These are phyloP conservation scores for Orycteropus afer DNA, from an alignment of 2,113 vertebrate species.

Conservation along the genomic window DNA sequence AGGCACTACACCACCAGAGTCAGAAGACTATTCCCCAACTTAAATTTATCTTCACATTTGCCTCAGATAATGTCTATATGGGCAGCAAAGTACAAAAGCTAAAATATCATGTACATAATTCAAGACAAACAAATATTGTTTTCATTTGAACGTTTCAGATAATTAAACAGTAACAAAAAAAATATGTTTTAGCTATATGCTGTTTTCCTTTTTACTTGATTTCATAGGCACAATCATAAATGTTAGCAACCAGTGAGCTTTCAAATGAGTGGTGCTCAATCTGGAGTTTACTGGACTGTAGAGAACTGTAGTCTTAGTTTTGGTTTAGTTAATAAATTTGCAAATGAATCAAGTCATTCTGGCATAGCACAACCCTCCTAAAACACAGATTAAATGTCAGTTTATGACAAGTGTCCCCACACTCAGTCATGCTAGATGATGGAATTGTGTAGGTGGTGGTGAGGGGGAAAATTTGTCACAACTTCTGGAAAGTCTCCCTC, in stretches of 20 bases:
- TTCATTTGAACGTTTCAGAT: conserved; percentile 56
- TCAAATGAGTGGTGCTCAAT: neutral
- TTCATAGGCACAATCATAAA: neutral
- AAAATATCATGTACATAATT: conserved; percentile 10
- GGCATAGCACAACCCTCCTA: neutral
- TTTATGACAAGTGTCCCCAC: conserved; percentile 49
- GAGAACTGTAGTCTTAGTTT: conserved; percentile 9
- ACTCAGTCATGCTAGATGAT: neutral
- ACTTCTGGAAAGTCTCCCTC: neutral
- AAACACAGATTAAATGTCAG: conserved; percentile 49
- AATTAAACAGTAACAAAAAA: conserved; percentile 1
- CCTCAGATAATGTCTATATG: neutral
- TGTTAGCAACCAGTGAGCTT: neutral
- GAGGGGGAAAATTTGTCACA: conserved; percentile 26
- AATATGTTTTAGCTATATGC: neutral
- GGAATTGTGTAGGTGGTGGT: neutral
- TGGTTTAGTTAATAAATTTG: conserved; percentile 35
- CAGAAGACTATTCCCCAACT: neutral
- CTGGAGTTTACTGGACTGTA: neutral
- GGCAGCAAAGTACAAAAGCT: conserved; percentile 42
- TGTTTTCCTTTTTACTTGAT: conserved; percentile 11
- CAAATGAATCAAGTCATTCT: conserved; percentile 7
- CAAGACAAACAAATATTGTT: neutral
- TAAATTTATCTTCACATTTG: conserved; percentile 20
- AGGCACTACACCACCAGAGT: too few species aligned